Percentiles rank a stretch among this genome's conserved stretches.
phyloP scores from a whole-genome alignment of 2,888 invertebrate genomes.

The Sminthurinus aureus region DNA sequence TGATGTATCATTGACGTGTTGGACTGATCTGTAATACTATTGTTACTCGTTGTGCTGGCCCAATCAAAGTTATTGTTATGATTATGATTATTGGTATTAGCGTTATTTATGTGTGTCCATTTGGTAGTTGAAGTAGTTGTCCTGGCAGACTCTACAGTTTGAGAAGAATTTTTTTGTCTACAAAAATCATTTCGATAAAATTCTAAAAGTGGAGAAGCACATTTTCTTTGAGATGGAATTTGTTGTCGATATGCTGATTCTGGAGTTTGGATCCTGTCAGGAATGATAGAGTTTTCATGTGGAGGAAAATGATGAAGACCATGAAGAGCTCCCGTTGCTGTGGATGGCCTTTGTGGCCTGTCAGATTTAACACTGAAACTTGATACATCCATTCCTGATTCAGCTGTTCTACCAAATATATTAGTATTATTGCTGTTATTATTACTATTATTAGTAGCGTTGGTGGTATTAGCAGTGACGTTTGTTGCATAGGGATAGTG shows the following conservation, averaged over 20 bases:
- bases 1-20: not conserved
- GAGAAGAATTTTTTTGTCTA: not conserved
- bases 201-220: not conserved
- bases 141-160: not conserved
- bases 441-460: too few relatives aligned
- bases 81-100: not conserved
- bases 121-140: not conserved
- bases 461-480: too few relatives aligned
- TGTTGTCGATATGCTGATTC: not conserved
- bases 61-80: not conserved
- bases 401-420: not conserved
- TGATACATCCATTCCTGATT: not conserved
- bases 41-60: not conserved
- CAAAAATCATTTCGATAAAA: constrained; percentile 19
- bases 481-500: not conserved
- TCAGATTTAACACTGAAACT: not conserved
- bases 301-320: not conserved
- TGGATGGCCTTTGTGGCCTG: not conserved
- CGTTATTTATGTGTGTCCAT: not conserved
- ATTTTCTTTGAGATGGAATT: not conserved
- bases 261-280: not conserved
- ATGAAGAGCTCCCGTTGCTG: not conserved
- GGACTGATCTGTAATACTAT: not conserved
- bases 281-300: not conserved
- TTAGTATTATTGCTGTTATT: too few relatives aligned